Conservation (phyloP, 2,888 invertebrate species). For the Euplagia quadripunctaria region DNA sequence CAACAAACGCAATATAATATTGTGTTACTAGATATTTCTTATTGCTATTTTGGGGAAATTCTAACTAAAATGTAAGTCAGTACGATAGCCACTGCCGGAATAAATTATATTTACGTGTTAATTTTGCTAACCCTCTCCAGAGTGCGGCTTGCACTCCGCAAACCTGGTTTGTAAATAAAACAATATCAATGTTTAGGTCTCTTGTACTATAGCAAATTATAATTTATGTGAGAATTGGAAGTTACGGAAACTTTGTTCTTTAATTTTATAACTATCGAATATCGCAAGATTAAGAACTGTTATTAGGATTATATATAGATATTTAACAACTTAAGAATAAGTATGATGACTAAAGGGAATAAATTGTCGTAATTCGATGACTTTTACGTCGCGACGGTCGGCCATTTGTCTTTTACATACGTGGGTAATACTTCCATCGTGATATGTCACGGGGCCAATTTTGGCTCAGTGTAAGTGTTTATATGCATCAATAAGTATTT, state of each 20-base stretch:
- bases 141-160: conserved; percentile 30
- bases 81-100: conserved; percentile 3
- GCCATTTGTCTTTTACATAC: too few species aligned
- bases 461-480: too few species aligned
- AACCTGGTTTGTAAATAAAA: conserved; percentile 19
- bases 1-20: not conserved
- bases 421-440: too few species aligned
- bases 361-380: too few species aligned
- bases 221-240: conserved; percentile 34
- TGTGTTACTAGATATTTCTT: not conserved
- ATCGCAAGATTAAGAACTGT: not conserved
- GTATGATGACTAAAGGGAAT: too few species aligned
- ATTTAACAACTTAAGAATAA: too few species aligned
- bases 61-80: not conserved
- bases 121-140: conserved; percentile 26
- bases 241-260: not conserved
- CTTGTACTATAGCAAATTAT: conserved; percentile 36
- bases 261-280: not conserved
- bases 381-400: too few species aligned
- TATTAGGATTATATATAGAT: too few species aligned
- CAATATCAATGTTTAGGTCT: conserved; percentile 20
- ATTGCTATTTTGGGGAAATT: conserved; percentile 1
- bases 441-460: too few species aligned
- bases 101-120: conserved; percentile 45
- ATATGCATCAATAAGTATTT: too few species aligned